Evolutionary conservation across 2,113 vertebrate genomes (phyloP).

Genomic region (Triplophysa rosa): DNA sequence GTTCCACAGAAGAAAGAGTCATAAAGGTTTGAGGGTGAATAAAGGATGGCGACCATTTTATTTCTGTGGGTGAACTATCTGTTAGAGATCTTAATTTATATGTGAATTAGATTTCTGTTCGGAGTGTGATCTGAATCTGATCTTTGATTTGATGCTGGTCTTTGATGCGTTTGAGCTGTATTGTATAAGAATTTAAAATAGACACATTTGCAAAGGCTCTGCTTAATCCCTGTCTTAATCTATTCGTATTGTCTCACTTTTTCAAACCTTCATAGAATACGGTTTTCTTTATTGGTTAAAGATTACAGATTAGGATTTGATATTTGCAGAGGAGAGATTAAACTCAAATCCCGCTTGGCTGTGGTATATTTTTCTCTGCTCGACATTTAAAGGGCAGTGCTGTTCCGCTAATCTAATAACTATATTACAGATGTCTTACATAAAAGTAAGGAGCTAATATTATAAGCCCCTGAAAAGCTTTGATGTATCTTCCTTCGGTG

Average conservation of each 20-base stretch:
- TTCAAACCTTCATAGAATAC: constrained; percentile 10
- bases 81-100: too few species aligned
- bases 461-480: constrained; percentile 30
- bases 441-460: constrained; percentile 12
- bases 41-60: too few species aligned
- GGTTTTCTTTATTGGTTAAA: constrained; percentile 50
- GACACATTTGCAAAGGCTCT: background rate
- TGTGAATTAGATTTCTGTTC: too few species aligned
- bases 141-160: background rate
- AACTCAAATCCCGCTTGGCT: constrained; percentile 51
- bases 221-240: background rate
- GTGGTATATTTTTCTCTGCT: constrained; percentile 7
- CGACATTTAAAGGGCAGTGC: constrained; percentile 51
- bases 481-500: background rate
- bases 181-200: background rate
- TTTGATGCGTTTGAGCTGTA: background rate
- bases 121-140: background rate
- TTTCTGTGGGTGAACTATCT: too few species aligned
- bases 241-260: background rate
- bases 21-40: too few species aligned
- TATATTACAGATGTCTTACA: constrained; percentile 15
- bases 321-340: constrained; percentile 41
- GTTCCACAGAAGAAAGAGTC: too few species aligned
- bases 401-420: constrained; percentile 25
- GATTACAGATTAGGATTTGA: constrained; percentile 32